Evolutionary conservation across 2,888 invertebrate genomes (phyloP).

Genomic region (Fragum fragum): DNA sequence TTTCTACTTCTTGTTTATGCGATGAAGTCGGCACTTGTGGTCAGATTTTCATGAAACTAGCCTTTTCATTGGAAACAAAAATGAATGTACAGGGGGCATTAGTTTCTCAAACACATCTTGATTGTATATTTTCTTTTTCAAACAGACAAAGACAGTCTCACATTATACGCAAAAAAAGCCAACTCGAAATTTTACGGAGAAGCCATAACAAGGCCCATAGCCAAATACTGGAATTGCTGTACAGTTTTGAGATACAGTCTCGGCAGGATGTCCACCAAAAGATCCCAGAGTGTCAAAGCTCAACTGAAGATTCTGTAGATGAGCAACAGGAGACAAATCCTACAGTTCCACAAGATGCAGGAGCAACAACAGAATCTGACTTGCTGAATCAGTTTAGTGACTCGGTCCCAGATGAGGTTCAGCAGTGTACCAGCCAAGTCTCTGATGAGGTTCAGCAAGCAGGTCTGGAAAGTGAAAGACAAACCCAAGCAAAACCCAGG

Average conservation of each 20-base stretch:
- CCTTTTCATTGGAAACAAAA: no score
- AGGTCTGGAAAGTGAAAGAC: neutral
- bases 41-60: no score
- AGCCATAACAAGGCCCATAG: slow-evolving; percentile 10
- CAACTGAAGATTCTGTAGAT: slow-evolving; percentile 9
- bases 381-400: slow-evolving; percentile 14
- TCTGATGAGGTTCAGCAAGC: slow-evolving; percentile 7
- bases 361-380: neutral
- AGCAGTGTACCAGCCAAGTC: neutral
- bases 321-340: slow-evolving; percentile 3
- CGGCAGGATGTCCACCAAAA: neutral
- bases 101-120: no score
- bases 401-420: slow-evolving; percentile 1
- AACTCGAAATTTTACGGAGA: slow-evolving; percentile 8
- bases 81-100: no score
- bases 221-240: neutral
- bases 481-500: neutral
- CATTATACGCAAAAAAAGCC: slow-evolving; percentile 11
- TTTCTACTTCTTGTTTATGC: no score
- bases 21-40: no score
- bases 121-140: no score
- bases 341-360: neutral
- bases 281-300: neutral
- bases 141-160: no score
- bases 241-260: slow-evolving; percentile 9